Evolutionary conservation across 2,888 invertebrate species (phyloP), one percentile per base, ranked within the genome.

Genomic region (Prenolepis imparis): DNA sequence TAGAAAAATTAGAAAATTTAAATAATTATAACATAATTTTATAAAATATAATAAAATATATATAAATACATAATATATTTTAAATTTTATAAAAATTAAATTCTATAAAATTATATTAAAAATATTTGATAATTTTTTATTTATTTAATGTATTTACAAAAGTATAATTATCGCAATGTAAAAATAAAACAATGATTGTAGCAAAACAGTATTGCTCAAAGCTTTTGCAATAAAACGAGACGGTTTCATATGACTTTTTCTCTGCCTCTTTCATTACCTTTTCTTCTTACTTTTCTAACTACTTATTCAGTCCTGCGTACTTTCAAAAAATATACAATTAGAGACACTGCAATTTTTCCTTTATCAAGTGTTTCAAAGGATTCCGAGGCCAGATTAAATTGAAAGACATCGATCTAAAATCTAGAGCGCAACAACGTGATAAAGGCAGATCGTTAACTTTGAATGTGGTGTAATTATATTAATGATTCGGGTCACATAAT

Each of bases 401-500:
- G 21, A 5, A 24, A 41, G 11, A 36, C 12, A 9, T 55, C 28
- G 28, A 70, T 28, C 12, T 28, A 24, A 28, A 24, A n/a, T n/a
- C n/a, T n/a, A n/a, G n/a, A 21, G 18, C 18, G 21, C 5, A 8
- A 21, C 4, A 12, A 36, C 36, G 24, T 36, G 57, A 70, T n/a
- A 72, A 70, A 57, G n/a, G 15, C 28, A 41, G 70, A 36, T 36
- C 21, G 21, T 59, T 48, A 72, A 80, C 59, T 70, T 70, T 70
- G 70, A 70, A 36, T 61, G 18, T 44, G 59, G 12, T 44, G 18
- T 77, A 68, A 78, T 72, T 36, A 21, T 57, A 80, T 70, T 70
- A 68, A 72, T 48, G 73, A 59, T 61, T 59, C 44, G 11, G 28
- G 21, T 78, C 73, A 39, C 44, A 57, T 80, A 72, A 72, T 61